phyloP scores from a whole-genome alignment of 1,140 invertebrate genomes.

The Liolophura sinensis region DNA sequence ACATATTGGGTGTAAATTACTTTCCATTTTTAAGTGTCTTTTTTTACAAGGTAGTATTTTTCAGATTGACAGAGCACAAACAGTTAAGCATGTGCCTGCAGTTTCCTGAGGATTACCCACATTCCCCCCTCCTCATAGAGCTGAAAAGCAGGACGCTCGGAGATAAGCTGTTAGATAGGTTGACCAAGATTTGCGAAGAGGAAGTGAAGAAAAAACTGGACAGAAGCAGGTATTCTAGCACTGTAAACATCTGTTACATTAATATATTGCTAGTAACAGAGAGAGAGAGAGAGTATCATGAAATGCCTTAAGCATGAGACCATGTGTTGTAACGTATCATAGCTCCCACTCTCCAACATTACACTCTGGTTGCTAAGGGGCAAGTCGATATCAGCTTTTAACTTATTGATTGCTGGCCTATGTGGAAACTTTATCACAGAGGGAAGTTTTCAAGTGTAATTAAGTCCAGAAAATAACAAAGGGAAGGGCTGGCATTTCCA shows the following conservation, averaged over 20 bases:
- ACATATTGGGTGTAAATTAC: not conserved
- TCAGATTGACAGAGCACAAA: slow-evolving; percentile 67
- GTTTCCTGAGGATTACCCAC: slow-evolving; percentile 69
- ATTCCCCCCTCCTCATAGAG: slow-evolving; percentile 67
- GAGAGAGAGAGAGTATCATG: not conserved
- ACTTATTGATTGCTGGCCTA: not conserved
- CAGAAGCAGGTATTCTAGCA: slow-evolving; percentile 57
- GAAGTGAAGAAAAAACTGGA: slow-evolving; percentile 68
- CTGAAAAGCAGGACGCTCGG: slow-evolving; percentile 74
- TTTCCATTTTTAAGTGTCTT: not conserved
- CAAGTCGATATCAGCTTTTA: not conserved
- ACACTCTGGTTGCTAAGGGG: not conserved
- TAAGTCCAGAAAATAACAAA: not conserved
- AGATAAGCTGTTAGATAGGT: slow-evolving; percentile 66
- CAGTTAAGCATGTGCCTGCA: slow-evolving; percentile 69
- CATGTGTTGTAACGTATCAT: not conserved
- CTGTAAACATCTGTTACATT: not conserved
- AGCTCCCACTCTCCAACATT: not conserved
- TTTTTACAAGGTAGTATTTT: slow-evolving; percentile 17
- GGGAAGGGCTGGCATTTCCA: too few relatives aligned
- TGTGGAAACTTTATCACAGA: slow-evolving; percentile 1
- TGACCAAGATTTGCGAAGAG: slow-evolving; percentile 70
- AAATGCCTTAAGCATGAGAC: not conserved
- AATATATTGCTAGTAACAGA: not conserved
- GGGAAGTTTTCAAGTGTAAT: not conserved